phyloP scores from a whole-genome alignment of 35 echinoderm and acorn worm species.

The Eucidaris tribuloides region DNA sequence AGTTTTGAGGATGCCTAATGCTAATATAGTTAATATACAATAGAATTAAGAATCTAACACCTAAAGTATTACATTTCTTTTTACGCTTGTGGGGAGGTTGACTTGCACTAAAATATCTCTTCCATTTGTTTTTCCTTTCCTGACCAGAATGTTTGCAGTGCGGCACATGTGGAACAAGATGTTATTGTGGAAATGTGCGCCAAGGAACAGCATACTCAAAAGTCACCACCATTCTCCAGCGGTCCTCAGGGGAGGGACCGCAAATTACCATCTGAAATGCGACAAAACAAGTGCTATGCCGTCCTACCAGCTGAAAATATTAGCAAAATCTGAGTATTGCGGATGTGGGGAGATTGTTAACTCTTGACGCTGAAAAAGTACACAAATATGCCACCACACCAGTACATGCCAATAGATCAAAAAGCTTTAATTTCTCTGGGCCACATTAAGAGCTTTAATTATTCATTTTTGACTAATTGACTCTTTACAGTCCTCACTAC shows the following conservation, averaged over 20 bases:
- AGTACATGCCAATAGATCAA: too few relatives aligned
- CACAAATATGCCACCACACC: too few relatives aligned
- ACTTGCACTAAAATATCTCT: too few relatives aligned
- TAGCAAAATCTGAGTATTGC: slow-evolving; percentile 93
- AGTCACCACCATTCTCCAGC: slow-evolving; percentile 54
- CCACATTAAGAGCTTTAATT: too few relatives aligned
- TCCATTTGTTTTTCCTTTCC: background rate
- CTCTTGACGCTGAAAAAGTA: too few relatives aligned
- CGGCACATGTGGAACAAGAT: slow-evolving; percentile 79
- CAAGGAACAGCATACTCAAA: slow-evolving; percentile 86
- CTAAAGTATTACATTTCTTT: background rate
- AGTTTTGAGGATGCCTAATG: too few relatives aligned
- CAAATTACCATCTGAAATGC: slow-evolving; percentile 34
- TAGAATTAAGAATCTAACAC: background rate
- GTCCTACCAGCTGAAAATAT: slow-evolving; percentile 89
- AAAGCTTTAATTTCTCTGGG: too few relatives aligned
- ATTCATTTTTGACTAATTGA: too few relatives aligned
- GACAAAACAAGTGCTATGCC: slow-evolving; percentile 63
- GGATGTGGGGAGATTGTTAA: too few relatives aligned
- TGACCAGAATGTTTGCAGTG: slow-evolving; percentile 68
- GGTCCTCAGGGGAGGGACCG: slow-evolving; percentile 46
- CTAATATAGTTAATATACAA: too few relatives aligned
- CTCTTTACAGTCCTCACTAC: too few relatives aligned
- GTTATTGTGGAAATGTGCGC: slow-evolving; percentile 79
- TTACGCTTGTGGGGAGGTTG: background rate